Conservation (phyloP, 2,797 vertebrate species). For the Avahi laniger region DNA sequence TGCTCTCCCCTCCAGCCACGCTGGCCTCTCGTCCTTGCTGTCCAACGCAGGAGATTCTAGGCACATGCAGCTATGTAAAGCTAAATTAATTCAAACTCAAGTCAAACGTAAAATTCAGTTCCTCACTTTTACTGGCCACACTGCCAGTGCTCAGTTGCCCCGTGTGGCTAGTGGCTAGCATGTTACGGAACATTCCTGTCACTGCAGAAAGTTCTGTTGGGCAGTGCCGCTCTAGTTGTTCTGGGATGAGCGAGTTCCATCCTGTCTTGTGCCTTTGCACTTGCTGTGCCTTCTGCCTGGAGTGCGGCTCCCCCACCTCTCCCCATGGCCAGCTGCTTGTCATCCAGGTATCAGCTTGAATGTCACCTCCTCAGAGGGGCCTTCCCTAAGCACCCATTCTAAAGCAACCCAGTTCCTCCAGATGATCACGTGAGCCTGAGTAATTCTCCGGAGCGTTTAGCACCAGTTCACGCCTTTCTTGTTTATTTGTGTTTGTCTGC, state of each 20-base stretch:
- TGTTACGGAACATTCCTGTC: background rate
- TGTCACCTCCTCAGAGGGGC: background rate
- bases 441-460: background rate
- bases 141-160: background rate
- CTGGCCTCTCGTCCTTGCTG: background rate
- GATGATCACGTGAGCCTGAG: background rate
- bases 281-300: background rate
- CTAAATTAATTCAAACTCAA: background rate
- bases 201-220: background rate
- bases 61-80: background rate
- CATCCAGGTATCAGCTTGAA: constrained; percentile 2
- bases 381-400: background rate
- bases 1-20: background rate
- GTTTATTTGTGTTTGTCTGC: background rate
- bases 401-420: background rate
- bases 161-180: background rate
- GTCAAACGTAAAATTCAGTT: background rate
- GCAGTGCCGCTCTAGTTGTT: background rate
- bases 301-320: background rate
- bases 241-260: background rate
- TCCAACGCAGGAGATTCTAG: background rate
- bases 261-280: background rate
- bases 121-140: background rate
- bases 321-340: background rate
- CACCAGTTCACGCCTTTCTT: background rate